Evolutionary conservation across 2,113 vertebrate species (phyloP), one percentile per base, ranked within the genome.

Genomic region (Cryptoleucopteryx plumbea): DNA sequence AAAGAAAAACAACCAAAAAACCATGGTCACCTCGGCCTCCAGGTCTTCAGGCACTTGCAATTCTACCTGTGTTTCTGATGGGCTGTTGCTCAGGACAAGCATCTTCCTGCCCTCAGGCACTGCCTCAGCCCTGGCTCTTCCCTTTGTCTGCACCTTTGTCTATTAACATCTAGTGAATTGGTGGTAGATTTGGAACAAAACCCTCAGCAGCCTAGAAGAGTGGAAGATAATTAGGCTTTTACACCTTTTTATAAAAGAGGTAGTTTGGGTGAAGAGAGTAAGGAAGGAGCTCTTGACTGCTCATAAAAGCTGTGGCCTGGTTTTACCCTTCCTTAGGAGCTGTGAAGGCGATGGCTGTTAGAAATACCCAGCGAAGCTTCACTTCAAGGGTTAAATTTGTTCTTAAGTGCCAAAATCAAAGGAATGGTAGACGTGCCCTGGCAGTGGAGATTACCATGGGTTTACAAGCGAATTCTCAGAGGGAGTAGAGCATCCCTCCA

Each of bases 361-460:
- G 71, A 50, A 89, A 81, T 23, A 29, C 32, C 59, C 79, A 14
- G 66, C 32, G 20, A 42, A 59, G 72, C 32, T 10, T 86, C 84
- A 6, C 19, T 31, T 43, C 38, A 5, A 38, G 59, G 36, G 32
- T 47, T 32, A 62, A 27, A 11, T 53, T 48, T 2, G 2, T 32
- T 36, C 21, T 73, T 18, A 5, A 3, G 2, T 9, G 15, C 12
- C 31, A 16, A n/a, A 65, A 7, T 8, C n/a, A 10, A 20, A 48
- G 53, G 48, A 34, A 52, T 3, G 9, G 6, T 2, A 43, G n/a
- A 4, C 0, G 1, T 67, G 61, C 14, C 21, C 53, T 32, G 58
- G 58, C 29, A 38, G 36, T 2, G 72, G 52, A 45, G 52, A 17
- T 21, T 23, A 40, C 22, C 13, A 0, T 6, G 84, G 83, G 40